Evolutionary conservation across 2,888 invertebrate species (phyloP), one percentile per base, ranked within the genome.

Genomic region (Fabriciana adippe): DNA sequence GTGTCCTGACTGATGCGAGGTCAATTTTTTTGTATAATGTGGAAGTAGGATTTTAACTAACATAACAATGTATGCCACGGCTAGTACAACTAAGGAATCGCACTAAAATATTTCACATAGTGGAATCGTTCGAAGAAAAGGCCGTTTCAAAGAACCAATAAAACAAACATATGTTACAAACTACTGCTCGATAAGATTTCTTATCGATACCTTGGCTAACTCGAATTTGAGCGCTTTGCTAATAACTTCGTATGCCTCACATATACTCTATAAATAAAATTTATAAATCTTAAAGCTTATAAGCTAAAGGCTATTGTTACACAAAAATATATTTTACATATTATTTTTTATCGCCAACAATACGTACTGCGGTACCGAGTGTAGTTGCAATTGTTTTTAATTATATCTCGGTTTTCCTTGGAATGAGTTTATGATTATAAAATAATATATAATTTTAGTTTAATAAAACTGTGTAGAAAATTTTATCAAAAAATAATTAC

Each of bases 191-290:
- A 80, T 81, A 83, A 76, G 73, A 77, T 78, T 76, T 74, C 78
- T 87, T 87, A 88, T 87, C 87, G 80, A 63, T 66, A 75, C 74
- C 79, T 80, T 79, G 75, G 74, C 81, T 81, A 83, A 84, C 80
- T 76, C 73, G 76, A 78, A 82, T 82, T 82, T 81, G 74, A 79
- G 82, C 78, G 81, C 75, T 79, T 76, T 77, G 77, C 74, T 76
- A 74, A 72, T 70, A 68, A 41, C 69, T 74, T 67, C 69, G 68
- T 73, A 45, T 21, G 59, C 51, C 51, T 26, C 55, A 47, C 45
- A 26, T 0, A 26, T 59, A 59, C 13, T 26, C 31, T 31, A 48
- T 21, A 26, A 48, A 26, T 4, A 59, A 5, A n/a, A n/a, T 18
- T 21, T 54, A 26, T 3, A 13, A 21, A 21, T n/a, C 18, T 5